Percentiles rank a stretch among this genome's conserved stretches.
Evolutionary conservation across 2,888 invertebrate genomes (phyloP).

Genomic region (Catocala fraxini): DNA sequence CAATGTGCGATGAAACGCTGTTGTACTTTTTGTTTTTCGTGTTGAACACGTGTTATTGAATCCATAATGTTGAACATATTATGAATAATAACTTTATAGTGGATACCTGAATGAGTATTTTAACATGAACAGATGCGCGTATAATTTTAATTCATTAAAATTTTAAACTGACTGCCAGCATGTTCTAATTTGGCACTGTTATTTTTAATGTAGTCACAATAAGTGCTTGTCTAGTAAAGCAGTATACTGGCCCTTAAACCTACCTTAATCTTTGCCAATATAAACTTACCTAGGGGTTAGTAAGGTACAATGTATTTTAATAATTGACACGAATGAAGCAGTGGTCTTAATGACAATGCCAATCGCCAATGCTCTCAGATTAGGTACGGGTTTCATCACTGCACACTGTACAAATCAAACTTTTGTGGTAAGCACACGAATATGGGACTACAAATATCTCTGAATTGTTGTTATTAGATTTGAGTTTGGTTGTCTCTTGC

Average conservation of each 20-base stretch:
- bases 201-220: conserved; percentile 4
- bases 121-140: neutral
- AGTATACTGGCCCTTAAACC: conserved; percentile 1
- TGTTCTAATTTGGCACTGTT: neutral
- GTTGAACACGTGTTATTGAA: conserved; percentile 21
- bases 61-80: neutral
- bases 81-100: conserved; percentile 2
- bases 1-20: conserved; percentile 14
- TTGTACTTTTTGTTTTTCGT: conserved; percentile 23
- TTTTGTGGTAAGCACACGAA: too few species aligned
- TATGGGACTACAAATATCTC: too few species aligned
- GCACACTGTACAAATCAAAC: too few species aligned
- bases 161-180: neutral
- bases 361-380: too few species aligned
- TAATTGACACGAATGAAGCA: too few species aligned
- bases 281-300: too few species aligned
- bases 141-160: conserved; percentile 1
- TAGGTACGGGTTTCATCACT: too few species aligned
- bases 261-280: neutral
- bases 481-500: too few species aligned
- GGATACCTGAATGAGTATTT: neutral
- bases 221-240: neutral
- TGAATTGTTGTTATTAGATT: too few species aligned
- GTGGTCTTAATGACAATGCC: too few species aligned
- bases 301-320: too few species aligned